Evolutionary conservation across 2,113 vertebrate species (phyloP).

Genomic region (Sorex araneus): DNA sequence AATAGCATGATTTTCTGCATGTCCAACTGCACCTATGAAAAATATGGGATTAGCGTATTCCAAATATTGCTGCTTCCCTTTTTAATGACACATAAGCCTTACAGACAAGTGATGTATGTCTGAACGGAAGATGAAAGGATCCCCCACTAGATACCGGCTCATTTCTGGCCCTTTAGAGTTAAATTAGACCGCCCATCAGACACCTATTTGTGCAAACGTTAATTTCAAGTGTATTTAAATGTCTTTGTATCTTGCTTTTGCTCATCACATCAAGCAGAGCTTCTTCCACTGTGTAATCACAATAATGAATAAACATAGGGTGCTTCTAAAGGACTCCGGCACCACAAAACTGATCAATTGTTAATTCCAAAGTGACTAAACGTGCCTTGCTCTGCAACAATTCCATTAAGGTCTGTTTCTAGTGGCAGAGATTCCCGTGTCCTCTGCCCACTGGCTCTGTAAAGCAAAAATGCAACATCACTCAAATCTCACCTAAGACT

Average conservation of each 20-base stretch:
- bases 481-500: constrained; percentile 78
- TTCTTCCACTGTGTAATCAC: constrained; percentile 89
- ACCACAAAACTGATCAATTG: constrained; percentile 94
- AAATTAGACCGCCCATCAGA: constrained; percentile 61
- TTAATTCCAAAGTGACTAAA: constrained; percentile 96
- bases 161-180: constrained; percentile 65
- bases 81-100: background rate
- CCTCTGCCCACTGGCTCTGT: constrained; percentile 73
- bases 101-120: background rate
- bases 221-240: constrained; percentile 78
- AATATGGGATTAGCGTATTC: background rate
- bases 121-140: constrained; percentile 1
- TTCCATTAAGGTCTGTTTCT: constrained; percentile 92
- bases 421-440: constrained; percentile 85
- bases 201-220: constrained; percentile 48
- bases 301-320: constrained; percentile 92
- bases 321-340: constrained; percentile 87
- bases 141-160: background rate
- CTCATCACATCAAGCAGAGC: constrained; percentile 88
- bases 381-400: constrained; percentile 93
- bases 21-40: background rate
- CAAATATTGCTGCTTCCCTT: background rate
- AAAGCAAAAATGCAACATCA: constrained; percentile 80
- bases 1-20: background rate
- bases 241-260: constrained; percentile 85